Base-by-base conservation (phyloP, 2,888 invertebrate species). In the Hirtodrosophila trivittata region DNA sequence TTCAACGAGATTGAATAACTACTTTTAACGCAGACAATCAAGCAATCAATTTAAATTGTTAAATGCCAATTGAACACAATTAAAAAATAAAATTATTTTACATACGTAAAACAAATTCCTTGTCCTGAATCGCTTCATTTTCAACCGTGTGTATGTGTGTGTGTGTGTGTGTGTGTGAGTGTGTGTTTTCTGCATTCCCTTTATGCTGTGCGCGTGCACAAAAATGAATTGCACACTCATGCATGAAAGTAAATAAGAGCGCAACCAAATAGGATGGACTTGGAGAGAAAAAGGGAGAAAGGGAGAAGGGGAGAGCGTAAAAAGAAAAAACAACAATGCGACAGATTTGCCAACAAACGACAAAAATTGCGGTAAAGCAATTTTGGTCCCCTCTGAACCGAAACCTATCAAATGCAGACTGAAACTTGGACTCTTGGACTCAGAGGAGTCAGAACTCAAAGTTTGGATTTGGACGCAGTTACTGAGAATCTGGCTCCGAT, bases 171-270 rank as follows among this genome's bases (percentile, higher is more conserved):
- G 47, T 18, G 43, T 43, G 35, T 30, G 26, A 42, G 21, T 39
- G 30, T 30, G 42, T 38, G 43, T 10, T 5, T 12, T 21, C 30
- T 10, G 12, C 37, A 37, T 16, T 25, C 9, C n/a, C n/a, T n/a
- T n/a, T 10, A 8, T 21, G 18, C 26, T 13, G 30, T 65, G 21
- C 65, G 65, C 54, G 62, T 60, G 50, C 35, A 18, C 39, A 39
- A 8, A 55, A 74, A 59, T 54, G 38, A 43, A 67, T 75, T 51
- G 57, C 70, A 75, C 26, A 62, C 68, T 63, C 75, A 70, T 66
- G 45, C 65, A 64, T 57, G 63, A 55, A 66, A 72, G 76, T 59
- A 78, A 81, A 84, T 81, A 81, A 70, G 75, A 54, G 58, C 52
- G 18, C 2, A 18, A 37, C 18, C 49, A 43, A 49, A 28, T 50